Evolutionary conservation across 2,888 invertebrate genomes (phyloP).

Genomic region (Xylocampa areola): DNA sequence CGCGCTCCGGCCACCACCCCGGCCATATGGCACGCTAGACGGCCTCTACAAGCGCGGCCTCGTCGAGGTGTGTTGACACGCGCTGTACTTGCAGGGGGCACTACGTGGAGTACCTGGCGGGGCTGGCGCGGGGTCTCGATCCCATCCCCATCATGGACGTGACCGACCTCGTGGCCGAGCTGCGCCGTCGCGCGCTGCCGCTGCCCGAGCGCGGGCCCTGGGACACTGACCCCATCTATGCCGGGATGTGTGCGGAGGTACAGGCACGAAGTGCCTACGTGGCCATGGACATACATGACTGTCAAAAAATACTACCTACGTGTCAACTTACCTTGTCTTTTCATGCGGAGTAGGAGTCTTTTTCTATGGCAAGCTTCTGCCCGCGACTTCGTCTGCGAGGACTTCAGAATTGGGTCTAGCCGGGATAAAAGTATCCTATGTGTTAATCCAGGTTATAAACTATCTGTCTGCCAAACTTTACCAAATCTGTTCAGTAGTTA

Average conservation of each 20-base stretch:
- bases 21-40: constrained; percentile 93
- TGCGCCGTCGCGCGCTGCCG: constrained; percentile 95
- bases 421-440: too few relatives aligned
- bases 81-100: constrained; percentile 92
- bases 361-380: too few relatives aligned
- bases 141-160: constrained; percentile 96
- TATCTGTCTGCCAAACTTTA: too few relatives aligned
- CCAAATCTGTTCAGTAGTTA: too few relatives aligned
- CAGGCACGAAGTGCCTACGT: constrained; percentile 42
- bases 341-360: too few relatives aligned
- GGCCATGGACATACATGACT: constrained; percentile 14
- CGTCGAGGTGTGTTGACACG: constrained; percentile 89
- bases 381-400: too few relatives aligned
- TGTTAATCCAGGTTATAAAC: too few relatives aligned
- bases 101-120: constrained; percentile 98
- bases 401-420: too few relatives aligned
- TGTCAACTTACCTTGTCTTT: background rate
- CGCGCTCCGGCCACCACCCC: constrained; percentile 93
- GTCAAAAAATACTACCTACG: constrained; percentile 16
- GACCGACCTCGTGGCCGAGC: constrained; percentile 96
- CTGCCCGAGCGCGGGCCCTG: constrained; percentile 95
- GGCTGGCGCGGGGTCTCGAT: constrained; percentile 96
- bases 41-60: constrained; percentile 91
- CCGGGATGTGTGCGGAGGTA: constrained; percentile 96
- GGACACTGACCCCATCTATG: constrained; percentile 96